Conservation (phyloP, 2,888 invertebrate genomes). For the Andrena fulva region DNA sequence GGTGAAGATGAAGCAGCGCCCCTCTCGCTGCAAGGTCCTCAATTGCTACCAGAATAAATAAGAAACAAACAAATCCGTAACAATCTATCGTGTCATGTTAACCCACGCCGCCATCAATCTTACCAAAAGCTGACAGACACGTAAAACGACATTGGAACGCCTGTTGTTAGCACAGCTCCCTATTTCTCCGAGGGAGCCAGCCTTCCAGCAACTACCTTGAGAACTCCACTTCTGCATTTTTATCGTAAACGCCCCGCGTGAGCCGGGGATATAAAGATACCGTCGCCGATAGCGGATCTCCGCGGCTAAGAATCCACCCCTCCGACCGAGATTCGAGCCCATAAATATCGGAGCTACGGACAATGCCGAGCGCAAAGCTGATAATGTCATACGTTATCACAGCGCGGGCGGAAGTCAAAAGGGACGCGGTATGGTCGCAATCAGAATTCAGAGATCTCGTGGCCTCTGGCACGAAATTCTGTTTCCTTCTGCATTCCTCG, state of each 20-base stretch:
- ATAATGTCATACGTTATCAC: conserved; percentile 58
- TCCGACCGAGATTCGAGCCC: conserved; percentile 43
- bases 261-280: conserved; percentile 37
- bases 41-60: too few species aligned
- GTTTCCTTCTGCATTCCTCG: conserved; percentile 20
- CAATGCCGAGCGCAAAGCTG: conserved; percentile 50
- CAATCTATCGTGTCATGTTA: neutral
- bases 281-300: conserved; percentile 42
- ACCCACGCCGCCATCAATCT: neutral
- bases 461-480: conserved; percentile 51
- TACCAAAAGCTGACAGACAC: neutral
- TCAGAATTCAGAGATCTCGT: conserved; percentile 66
- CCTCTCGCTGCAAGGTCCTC: too few species aligned
- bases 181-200: neutral
- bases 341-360: conserved; percentile 56
- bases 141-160: neutral
- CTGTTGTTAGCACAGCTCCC: neutral
- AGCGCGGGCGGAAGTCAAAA: conserved; percentile 53
- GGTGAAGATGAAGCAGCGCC: too few species aligned
- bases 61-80: too few species aligned
- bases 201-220: neutral
- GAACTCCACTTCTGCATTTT: conserved; percentile 39
- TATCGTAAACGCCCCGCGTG: conserved; percentile 16
- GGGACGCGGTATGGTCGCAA: conserved; percentile 54
- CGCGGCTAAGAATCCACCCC: conserved; percentile 37